These are phyloP conservation scores for Spinus olivaceus DNA, from an alignment of 2,797 vertebrate species.

Conservation along the genomic window DNA sequence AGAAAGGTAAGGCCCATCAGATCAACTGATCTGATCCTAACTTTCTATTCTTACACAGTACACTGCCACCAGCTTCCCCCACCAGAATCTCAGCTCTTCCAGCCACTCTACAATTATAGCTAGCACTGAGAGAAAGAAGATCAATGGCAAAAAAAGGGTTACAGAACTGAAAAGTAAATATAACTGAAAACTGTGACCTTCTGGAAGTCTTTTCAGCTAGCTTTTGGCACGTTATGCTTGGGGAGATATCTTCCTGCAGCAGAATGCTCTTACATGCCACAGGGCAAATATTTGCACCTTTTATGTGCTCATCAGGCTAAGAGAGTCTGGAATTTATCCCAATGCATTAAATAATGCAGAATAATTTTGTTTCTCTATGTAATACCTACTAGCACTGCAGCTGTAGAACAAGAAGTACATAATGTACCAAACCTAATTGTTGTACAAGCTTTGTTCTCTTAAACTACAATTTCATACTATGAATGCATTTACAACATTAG, in stretches of 20 bases:
- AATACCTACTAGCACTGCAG: neutral
- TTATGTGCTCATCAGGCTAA: neutral
- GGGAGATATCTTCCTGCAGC: neutral
- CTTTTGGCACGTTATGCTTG: neutral
- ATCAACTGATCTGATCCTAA: neutral
- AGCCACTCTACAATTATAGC: neutral
- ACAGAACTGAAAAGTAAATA: neutral
- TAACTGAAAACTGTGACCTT: neutral
- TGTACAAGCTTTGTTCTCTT: neutral
- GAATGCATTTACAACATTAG: neutral
- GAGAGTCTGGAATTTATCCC: neutral
- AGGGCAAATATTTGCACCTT: neutral
- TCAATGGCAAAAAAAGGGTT: neutral
- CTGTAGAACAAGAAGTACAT: neutral
- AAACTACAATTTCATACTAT: neutral
- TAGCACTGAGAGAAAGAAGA: neutral
- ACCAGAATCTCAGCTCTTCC: neutral
- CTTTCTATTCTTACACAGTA: neutral
- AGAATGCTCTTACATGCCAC: neutral
- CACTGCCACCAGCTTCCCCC: neutral
- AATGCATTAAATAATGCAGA: neutral
- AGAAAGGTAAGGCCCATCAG: neutral
- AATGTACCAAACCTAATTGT: neutral
- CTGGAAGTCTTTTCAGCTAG: neutral
- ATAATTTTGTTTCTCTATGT: neutral